A percentile compares a stretch with the other conserved stretches of the same genome.
Evolutionary conservation across 2,888 invertebrate species (phyloP).

Genomic region (Dicyrtoma fusca): DNA sequence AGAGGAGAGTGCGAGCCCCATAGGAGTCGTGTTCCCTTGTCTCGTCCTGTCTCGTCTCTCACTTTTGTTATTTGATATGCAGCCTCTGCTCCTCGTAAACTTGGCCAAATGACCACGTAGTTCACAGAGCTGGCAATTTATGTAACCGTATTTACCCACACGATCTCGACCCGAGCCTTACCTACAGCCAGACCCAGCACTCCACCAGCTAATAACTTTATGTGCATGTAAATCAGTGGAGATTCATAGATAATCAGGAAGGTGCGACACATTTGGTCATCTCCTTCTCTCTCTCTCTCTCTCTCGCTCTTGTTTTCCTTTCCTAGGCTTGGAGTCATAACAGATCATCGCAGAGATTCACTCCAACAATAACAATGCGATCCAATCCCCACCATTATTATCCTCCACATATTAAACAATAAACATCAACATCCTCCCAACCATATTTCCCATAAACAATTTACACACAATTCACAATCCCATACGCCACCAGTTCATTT

Average conservation of each 20-base stretch:
- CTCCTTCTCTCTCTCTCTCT: not conserved
- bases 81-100: not conserved
- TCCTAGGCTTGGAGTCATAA: not conserved
- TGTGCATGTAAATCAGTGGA: conserved; percentile 10
- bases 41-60: not conserved
- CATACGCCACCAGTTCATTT: no score
- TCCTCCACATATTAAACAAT: no score
- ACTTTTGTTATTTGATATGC: no score
- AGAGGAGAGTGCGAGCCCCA: no score
- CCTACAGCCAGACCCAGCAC: not conserved
- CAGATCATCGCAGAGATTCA: not conserved
- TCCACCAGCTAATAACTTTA: not conserved
- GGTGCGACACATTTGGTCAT: conserved; percentile 12
- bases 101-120: not conserved
- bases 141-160: conserved; percentile 8
- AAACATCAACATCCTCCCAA: no score
- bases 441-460: no score
- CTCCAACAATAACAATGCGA: not conserved
- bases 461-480: no score
- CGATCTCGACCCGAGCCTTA: not conserved
- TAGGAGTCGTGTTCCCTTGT: no score
- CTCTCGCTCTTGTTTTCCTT: not conserved
- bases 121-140: not conserved
- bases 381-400: no score
- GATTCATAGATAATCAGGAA: not conserved